These are phyloP conservation scores for Gracilinanus agilis DNA, from an alignment of 2,113 vertebrate genomes.

Conservation along the genomic window DNA sequence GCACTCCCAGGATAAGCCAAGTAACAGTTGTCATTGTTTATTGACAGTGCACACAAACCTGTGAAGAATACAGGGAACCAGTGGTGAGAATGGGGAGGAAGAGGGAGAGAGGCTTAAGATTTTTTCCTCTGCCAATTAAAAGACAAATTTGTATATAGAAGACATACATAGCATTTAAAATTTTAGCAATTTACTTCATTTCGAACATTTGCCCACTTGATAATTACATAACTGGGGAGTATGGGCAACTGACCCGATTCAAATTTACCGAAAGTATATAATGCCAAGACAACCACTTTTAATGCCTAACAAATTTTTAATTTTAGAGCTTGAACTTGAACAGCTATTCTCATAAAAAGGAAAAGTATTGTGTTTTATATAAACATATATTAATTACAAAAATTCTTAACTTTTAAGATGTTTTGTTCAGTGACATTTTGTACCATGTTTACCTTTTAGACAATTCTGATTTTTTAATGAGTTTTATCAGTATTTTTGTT, in stretches of 20 bases:
- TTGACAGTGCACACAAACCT: conserved; percentile 95
- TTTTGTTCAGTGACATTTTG: background rate
- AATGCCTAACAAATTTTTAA: background rate
- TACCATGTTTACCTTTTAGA: background rate
- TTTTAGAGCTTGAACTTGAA: too few species aligned
- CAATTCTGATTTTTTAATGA: background rate
- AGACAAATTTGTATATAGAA: background rate
- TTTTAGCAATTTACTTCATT: background rate
- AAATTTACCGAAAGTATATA: background rate
- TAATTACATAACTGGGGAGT: background rate
- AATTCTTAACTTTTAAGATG: background rate
- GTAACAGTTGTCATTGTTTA: conserved; percentile 99
- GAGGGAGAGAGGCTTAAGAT: background rate
- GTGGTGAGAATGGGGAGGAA: background rate
- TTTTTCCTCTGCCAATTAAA: background rate
- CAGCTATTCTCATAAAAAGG: too few species aligned
- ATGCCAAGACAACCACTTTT: too few species aligned
- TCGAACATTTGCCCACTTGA: background rate
- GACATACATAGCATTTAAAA: background rate
- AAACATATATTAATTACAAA: too few species aligned
- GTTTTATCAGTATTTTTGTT: background rate
- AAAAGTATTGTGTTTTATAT: too few species aligned
- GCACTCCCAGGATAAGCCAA: conserved; percentile 98
- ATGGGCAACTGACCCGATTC: background rate
- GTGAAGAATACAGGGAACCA: background rate